phyloP scores from a whole-genome alignment of 2,888 invertebrate genomes.

The Bellardia bayeri region DNA sequence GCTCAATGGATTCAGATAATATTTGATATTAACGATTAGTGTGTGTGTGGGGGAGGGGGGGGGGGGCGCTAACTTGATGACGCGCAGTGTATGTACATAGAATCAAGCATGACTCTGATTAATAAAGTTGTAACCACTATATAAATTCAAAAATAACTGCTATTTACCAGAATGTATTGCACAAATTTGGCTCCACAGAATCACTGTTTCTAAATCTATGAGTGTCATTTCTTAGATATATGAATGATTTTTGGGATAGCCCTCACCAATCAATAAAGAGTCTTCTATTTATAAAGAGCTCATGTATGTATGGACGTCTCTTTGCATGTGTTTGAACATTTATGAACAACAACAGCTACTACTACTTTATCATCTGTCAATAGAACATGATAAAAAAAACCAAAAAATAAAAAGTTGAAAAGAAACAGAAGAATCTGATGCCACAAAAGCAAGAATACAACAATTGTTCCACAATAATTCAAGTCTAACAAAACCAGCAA shows the following conservation, averaged over 20 bases:
- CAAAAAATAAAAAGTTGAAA: background rate
- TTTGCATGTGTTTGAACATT: background rate
- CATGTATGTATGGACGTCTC: background rate
- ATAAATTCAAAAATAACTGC: too few species aligned
- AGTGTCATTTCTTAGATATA: too few species aligned
- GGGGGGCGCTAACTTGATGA: too few species aligned
- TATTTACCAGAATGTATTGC: background rate
- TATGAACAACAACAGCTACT: slow-evolving; percentile 1
- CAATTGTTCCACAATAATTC: slow-evolving; percentile 9
- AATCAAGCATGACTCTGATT: too few species aligned
- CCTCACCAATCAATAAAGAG: background rate
- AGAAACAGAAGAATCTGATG: background rate
- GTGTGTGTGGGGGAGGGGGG: too few species aligned
- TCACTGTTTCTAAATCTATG: too few species aligned
- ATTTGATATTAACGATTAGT: too few species aligned
- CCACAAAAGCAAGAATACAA: slow-evolving; percentile 9
- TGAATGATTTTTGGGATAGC: too few species aligned
- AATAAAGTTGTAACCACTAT: too few species aligned
- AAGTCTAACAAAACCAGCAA: background rate
- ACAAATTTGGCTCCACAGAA: too few species aligned
- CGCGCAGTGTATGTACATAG: too few species aligned
- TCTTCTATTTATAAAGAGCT: slow-evolving; percentile 2
- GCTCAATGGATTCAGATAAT: too few species aligned
- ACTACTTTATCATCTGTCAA: slow-evolving; percentile 18
- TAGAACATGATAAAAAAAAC: slow-evolving; percentile 20